Evolutionary conservation across 2,797 vertebrate genomes (phyloP).

Genomic region (Lagodon rhomboides): DNA sequence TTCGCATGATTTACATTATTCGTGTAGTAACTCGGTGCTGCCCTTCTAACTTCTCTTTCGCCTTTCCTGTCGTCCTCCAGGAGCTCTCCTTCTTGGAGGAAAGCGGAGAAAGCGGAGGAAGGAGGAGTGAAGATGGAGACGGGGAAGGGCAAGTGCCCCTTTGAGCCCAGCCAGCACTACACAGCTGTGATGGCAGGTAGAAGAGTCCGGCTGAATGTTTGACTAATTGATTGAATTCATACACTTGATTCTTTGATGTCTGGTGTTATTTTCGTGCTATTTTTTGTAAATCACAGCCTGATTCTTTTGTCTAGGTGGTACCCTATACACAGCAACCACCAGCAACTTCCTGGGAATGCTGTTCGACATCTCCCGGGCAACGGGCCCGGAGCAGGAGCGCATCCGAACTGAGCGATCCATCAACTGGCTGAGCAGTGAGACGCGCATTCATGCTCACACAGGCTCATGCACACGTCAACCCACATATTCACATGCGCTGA

Average conservation of each 20-base stretch:
- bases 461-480: too few species aligned
- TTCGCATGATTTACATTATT: neutral
- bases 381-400: slow-evolving; percentile 85
- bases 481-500: slow-evolving; percentile 5
- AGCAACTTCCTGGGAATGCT: slow-evolving; percentile 92
- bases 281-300: neutral
- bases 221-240: too few species aligned
- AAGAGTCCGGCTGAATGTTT: too few species aligned
- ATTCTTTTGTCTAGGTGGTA: slow-evolving; percentile 78
- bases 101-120: slow-evolving; percentile 81
- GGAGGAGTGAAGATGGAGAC: slow-evolving; percentile 85
- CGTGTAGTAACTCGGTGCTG: neutral
- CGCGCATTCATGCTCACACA: neutral
- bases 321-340: slow-evolving; percentile 90
- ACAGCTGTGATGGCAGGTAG: slow-evolving; percentile 92
- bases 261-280: neutral
- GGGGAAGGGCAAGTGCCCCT: slow-evolving; percentile 92
- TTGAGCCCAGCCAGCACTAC: slow-evolving; percentile 91
- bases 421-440: slow-evolving; percentile 91
- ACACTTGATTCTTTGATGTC: neutral
- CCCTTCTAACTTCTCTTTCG: neutral
- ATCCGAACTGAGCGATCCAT: slow-evolving; percentile 89
- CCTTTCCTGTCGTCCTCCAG: slow-evolving; percentile 73
- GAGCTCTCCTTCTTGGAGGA: slow-evolving; percentile 85
- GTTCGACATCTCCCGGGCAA: slow-evolving; percentile 90